phyloP scores from a whole-genome alignment of 2,113 vertebrate species.

The Oceanites oceanicus region DNA sequence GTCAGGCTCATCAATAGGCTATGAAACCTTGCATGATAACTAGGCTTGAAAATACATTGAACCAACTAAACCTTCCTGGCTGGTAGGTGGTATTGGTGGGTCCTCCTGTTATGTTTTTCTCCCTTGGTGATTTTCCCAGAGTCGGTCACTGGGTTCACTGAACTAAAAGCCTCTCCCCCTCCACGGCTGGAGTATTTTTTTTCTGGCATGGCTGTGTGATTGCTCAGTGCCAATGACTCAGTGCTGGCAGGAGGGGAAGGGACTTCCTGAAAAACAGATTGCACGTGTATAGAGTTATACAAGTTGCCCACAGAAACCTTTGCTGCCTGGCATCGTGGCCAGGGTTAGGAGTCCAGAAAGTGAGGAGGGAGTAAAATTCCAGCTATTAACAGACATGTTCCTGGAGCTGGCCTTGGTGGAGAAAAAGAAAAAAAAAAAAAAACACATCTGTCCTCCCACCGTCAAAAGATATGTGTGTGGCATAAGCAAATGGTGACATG shows the following conservation, averaged over 20 bases:
- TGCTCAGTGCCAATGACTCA: constrained; percentile 16
- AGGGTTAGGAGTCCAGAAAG: neutral
- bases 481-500: neutral
- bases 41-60: neutral
- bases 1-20: neutral
- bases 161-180: neutral
- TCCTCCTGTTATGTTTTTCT: neutral
- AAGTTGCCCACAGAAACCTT: neutral
- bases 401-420: neutral
- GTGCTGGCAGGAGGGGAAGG: constrained; percentile 8
- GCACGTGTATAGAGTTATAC: neutral
- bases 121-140: neutral
- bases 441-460: neutral
- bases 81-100: neutral
- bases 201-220: neutral
- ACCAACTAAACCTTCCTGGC: neutral
- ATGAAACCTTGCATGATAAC: neutral
- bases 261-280: constrained; percentile 23
- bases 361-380: neutral
- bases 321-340: neutral
- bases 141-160: neutral
- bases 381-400: neutral
- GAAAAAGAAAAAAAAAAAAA: neutral
- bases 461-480: neutral
- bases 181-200: neutral